Conservation (phyloP, 35 echinoderm and acorn worm genomes). For the Ophiothrix spiculata region DNA sequence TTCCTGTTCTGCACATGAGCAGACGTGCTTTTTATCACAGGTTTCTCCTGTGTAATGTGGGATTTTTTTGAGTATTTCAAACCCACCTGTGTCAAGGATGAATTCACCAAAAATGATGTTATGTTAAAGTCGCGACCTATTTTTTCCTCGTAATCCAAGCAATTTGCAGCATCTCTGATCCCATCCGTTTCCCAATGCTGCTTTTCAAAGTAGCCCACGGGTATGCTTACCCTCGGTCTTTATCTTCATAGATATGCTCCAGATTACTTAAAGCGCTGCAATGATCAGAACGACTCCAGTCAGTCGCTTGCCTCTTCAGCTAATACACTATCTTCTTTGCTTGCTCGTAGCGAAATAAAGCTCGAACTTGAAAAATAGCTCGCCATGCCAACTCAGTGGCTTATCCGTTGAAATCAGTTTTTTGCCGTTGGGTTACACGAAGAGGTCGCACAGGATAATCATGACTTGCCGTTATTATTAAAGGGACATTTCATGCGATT, state of each 20-base stretch:
- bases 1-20: constrained; percentile 3
- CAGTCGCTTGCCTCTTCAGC: neutral
- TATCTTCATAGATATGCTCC: neutral
- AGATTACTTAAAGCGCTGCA: neutral
- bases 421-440: neutral
- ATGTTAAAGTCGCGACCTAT: neutral
- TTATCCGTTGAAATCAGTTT: constrained; percentile 8
- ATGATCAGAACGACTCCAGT: neutral
- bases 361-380: constrained; percentile 8
- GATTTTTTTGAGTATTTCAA: neutral
- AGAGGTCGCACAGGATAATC: neutral
- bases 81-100: neutral
- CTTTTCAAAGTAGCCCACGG: neutral
- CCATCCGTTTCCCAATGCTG: neutral
- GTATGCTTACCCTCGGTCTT: neutral
- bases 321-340: neutral
- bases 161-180: neutral
- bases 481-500: constrained; percentile 5
- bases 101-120: neutral
- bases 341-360: constrained; percentile 1
- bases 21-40: too few relatives aligned
- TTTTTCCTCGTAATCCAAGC: constrained; percentile 1
- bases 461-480: constrained; percentile 9
- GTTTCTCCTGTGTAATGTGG: too few relatives aligned
- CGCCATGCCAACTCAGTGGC: neutral